Evolutionary conservation across 2,888 invertebrate genomes (phyloP), one percentile per base, ranked within the genome.

Genomic region (Drosophila suboccidentalis): DNA sequence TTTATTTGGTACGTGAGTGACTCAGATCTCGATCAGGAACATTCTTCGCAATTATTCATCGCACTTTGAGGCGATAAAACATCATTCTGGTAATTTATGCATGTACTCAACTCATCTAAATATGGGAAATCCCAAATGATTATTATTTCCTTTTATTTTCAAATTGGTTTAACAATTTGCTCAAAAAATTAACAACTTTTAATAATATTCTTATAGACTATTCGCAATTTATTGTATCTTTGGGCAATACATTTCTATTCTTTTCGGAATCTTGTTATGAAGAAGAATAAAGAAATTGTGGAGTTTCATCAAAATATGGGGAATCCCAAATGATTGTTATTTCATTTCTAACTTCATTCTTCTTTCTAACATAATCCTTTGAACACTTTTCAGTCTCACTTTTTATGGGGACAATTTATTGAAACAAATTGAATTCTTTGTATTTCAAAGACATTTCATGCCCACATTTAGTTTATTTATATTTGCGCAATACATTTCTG

Each of bases 1-100:
- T 80, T 87, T 73, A 68, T 80, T 41, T 43, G 17, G 26, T 61
- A 47, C 70, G 80, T 39, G 64, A 61, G 72, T 88, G 89, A 76
- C 65, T 83, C 73, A 75, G 67, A 75, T 53, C 75, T 29, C 19
- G 26, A 43, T 13, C 53, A 17, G 59, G 36, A 57, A 57, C 36
- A 46, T 38, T 57, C 57, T 57, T 6, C 15, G 10, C 36, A 65
- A 59, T 65, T 57, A 74, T 62, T 79, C 68, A 59, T 44, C 46
- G 54, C 66, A 59, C 22, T 78, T 73, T 26, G 38, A 13, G n/a
- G 41, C 26, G 11, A 54, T 41, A 34, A 5, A 46, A 19, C 44
- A 58, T n/a, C 75, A 57, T 55, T 57, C 26, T n/a, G 3, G 17
- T 26, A 53, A 72, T 76, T 72, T 55, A 55, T 44, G n/a, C 22